phyloP scores from a whole-genome alignment of 2,113 vertebrate species.

The Chrysochloris asiatica region DNA sequence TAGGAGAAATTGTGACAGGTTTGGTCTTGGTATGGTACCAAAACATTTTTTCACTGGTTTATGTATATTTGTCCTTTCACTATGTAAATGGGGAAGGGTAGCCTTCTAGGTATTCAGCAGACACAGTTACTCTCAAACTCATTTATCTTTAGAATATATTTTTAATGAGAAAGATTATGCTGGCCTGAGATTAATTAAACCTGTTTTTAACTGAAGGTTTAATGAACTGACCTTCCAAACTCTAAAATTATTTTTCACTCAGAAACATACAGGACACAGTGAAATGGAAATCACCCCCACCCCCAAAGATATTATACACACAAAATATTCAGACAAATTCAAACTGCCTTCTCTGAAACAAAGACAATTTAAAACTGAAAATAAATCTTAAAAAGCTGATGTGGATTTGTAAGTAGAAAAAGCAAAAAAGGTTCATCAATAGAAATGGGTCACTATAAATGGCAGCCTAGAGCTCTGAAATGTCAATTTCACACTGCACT shows the following conservation, averaged over 20 bases:
- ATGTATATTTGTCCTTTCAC: background rate
- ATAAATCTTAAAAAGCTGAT: constrained; percentile 25
- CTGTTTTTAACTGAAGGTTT: background rate
- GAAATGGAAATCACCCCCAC: background rate
- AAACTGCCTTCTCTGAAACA: constrained; percentile 40
- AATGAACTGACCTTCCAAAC: constrained; percentile 34
- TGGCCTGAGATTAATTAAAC: constrained; percentile 17
- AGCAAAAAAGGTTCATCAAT: constrained; percentile 29
- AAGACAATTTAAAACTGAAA: constrained; percentile 54
- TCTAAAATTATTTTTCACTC: background rate
- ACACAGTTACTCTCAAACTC: background rate
- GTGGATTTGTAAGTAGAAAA: constrained; percentile 6
- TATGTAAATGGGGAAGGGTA: background rate
- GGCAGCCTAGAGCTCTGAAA: constrained; percentile 50
- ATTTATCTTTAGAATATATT: background rate
- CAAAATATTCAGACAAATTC: background rate
- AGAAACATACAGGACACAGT: background rate
- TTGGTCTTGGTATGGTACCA: background rate
- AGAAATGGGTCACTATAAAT: constrained; percentile 33
- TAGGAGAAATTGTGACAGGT: background rate
- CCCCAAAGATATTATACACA: background rate
- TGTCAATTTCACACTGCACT: constrained; percentile 63
- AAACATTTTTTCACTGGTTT: background rate
- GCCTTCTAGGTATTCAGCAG: background rate
- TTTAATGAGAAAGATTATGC: background rate